Evolutionary conservation across 2,797 vertebrate genomes (phyloP), one percentile per base, ranked within the genome.

Genomic region (Chelon labrosus): DNA sequence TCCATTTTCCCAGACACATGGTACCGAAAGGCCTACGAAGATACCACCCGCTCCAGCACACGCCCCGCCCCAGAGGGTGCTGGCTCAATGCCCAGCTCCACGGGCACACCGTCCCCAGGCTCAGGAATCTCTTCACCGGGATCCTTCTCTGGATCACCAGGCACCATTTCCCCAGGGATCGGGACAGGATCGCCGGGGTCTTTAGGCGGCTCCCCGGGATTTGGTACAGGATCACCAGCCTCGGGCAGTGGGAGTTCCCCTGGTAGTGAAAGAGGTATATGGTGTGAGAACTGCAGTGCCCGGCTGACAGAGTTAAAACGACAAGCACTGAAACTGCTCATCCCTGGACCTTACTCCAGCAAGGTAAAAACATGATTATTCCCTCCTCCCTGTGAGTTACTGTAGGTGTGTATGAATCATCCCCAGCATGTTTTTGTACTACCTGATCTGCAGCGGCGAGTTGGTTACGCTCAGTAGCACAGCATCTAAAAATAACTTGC

Each of bases 171-270:
- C 16, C 97, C 97, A 0, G 97, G 97, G 75, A 97, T 98, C 72
- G 96, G 97, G 69, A 97, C 96, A 60, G 96, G 96, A 60, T 99
- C 97, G 0, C 97, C 97, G 0, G 97, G 97, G 3, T 99, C 97
- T 27, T 91, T 98, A 5, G 97, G 97, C 39, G 97, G 97, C 54
- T 98, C 97, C 2, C 97, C 98, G 0, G 98, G 98, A 51, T 98
- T 98, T 84, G 98, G 97, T 76, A 98, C 97, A 0, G 97, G 98
- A 27, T 98, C 97, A 3, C 97, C 97, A 0, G 97, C 97, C 53
- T 99, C 98, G 0, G 97, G 97, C 72, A 97, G 97, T 73, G 97
- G 97, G 81, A 98, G 97, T 83, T 98, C 97, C 44, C 97, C 98
- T 3, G 97, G 97, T 55, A 98, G 97, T 9, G 98, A 98, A 75